phyloP scores from a whole-genome alignment of 2,113 vertebrate species.

The Balaenoptera acutorostrata region DNA sequence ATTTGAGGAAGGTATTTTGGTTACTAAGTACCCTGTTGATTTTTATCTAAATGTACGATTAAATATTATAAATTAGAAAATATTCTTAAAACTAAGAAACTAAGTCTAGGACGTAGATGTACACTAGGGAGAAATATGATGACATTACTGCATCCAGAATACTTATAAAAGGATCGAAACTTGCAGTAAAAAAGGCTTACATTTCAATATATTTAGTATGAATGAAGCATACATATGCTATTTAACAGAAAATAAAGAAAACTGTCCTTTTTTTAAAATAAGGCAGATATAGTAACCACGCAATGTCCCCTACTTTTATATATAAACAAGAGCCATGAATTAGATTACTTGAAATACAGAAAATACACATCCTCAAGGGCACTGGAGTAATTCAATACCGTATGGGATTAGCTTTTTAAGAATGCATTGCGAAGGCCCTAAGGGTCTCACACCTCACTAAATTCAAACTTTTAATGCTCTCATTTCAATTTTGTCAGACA shows the following conservation, averaged over 20 bases:
- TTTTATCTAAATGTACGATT: background rate
- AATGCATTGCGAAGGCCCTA: slow-evolving; percentile 47
- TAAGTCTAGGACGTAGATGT: background rate
- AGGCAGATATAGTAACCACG: background rate
- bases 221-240: background rate
- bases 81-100: background rate
- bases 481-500: slow-evolving; percentile 68
- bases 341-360: slow-evolving; percentile 63
- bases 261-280: slow-evolving; percentile 42
- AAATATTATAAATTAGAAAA: background rate
- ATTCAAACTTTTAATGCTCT: slow-evolving; percentile 64
- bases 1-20: background rate
- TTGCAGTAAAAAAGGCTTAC: background rate
- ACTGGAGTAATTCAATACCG: slow-evolving; percentile 51
- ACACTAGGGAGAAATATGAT: background rate
- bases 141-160: background rate
- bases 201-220: slow-evolving; percentile 34
- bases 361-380: slow-evolving; percentile 35
- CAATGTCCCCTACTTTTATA: background rate
- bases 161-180: background rate
- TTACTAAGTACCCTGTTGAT: background rate
- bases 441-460: slow-evolving; percentile 57
- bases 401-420: slow-evolving; percentile 55
- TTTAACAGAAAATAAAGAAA: background rate
- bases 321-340: slow-evolving; percentile 22